Base-by-base conservation (phyloP, 2,888 invertebrate genomes). In the Platynereis dumerilii region DNA sequence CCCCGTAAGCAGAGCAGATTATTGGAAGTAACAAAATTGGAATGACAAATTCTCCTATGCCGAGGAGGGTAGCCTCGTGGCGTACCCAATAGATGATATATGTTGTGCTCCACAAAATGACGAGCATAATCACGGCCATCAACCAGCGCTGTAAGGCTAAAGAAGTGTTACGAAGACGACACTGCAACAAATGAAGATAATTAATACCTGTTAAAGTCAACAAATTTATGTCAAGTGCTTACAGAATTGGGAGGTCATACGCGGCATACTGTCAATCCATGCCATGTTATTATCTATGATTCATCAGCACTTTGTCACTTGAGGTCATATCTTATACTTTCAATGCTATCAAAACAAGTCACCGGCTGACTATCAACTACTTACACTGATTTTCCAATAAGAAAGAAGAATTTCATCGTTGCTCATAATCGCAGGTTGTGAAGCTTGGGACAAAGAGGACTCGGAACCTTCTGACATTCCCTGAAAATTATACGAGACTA, bases 131-230 rank as follows among this genome's bases (percentile, higher is more conserved):
- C 76, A 83, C 80, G 39, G 79, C 81, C 12, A 80, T 76, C 69
- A 84, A 72, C 85, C 85, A 85, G 3, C 85, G 75, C 72, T 85
- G 85, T n/a, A 85, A 76, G 24, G 78, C 80, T 39, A 76, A 70
- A 0, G 84, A 84, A 5, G 84, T 81, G 59, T 81, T 68, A 20
- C 81, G 73, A 69, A 85, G 74, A 2, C 84, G 77, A 56, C 78
- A 76, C 85, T 85, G 71, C 12, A 73, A 75, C 34, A 44, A 20
- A 27, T n/a, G n/a, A n/a, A n/a, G n/a, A n/a, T n/a, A n/a, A n/a
- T n/a, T n/a, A n/a, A n/a, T n/a, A n/a, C n/a, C n/a, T n/a, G n/a
- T n/a, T n/a, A n/a, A n/a, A n/a, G n/a, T n/a, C n/a, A n/a, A n/a
- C n/a, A n/a, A n/a, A n/a, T n/a, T n/a, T n/a, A n/a, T n/a, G n/a